phyloP scores from a whole-genome alignment of 2,888 invertebrate genomes.

The Ommatoiulus sabulosus region DNA sequence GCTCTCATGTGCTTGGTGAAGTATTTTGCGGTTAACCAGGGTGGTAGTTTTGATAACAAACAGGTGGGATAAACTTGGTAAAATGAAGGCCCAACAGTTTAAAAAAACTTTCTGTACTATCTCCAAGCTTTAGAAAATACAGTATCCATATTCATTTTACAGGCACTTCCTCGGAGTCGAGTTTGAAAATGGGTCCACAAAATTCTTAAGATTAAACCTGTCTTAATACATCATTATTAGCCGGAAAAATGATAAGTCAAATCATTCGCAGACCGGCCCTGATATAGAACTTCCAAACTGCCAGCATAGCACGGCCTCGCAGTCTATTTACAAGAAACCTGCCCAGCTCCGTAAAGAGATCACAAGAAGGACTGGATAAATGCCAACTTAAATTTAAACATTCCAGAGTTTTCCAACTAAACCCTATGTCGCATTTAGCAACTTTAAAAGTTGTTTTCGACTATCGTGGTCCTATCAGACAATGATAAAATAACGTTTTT shows the following conservation, averaged over 20 bases:
- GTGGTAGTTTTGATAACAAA: background rate
- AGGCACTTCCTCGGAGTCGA: background rate
- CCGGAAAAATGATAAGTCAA: background rate
- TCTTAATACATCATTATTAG: too few relatives aligned
- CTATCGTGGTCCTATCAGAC: background rate
- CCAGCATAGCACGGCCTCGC: background rate
- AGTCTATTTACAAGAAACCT: background rate
- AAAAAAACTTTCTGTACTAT: background rate
- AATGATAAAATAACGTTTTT: background rate
- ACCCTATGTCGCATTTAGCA: background rate
- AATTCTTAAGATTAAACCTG: too few relatives aligned
- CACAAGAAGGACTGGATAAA: background rate
- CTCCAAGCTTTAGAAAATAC: too few relatives aligned
- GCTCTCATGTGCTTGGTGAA: background rate
- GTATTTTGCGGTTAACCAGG: background rate
- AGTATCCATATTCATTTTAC: background rate
- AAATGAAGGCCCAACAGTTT: background rate
- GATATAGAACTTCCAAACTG: background rate
- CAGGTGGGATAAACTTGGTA: background rate
- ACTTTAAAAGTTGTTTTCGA: background rate
- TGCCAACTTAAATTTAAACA: conserved; percentile 20
- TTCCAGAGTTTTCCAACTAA: background rate
- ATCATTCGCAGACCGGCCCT: background rate
- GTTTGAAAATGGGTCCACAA: background rate
- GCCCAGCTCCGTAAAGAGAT: background rate